Percentiles rank a stretch among this genome's conserved stretches.
Evolutionary conservation across 2,888 invertebrate species (phyloP).

Genomic region (Cheilosia grossa): DNA sequence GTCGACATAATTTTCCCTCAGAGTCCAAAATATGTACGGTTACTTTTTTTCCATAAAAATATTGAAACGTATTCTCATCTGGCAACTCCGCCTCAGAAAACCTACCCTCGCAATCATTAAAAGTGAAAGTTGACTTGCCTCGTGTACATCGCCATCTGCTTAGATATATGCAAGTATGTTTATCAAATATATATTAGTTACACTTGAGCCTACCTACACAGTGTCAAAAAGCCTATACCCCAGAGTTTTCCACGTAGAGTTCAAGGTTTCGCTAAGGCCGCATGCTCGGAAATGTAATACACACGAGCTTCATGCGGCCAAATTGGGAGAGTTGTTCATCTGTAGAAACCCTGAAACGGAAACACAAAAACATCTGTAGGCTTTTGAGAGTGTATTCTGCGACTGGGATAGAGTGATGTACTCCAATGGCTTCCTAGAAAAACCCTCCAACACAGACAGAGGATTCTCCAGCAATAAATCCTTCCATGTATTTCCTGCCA

Average conservation of each 20-base stretch:
- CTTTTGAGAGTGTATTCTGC: constrained; percentile 37
- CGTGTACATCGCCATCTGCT: not conserved
- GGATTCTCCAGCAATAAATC: not conserved
- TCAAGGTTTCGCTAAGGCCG: constrained; percentile 82
- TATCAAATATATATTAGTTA: not conserved
- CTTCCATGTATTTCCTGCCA: not conserved
- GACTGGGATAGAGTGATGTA: not conserved
- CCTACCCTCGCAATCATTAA: constrained; percentile 1
- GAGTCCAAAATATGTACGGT: no score
- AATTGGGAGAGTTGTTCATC: not conserved
- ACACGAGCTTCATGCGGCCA: constrained; percentile 24
- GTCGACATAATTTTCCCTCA: no score
- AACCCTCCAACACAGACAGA: not conserved
- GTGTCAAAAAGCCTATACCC: constrained; percentile 35
- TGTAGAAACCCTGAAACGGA: not conserved
- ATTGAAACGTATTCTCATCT: not conserved
- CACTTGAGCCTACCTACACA: constrained; percentile 41
- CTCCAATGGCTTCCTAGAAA: constrained; percentile 31
- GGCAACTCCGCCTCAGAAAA: constrained; percentile 25
- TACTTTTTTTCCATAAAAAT: not conserved
- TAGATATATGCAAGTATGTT: not conserved
- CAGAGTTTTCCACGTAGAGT: constrained; percentile 77
- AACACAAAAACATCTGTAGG: constrained; percentile 49
- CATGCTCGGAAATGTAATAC: constrained; percentile 80
- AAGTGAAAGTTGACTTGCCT: constrained; percentile 57